phyloP scores from a whole-genome alignment of 2,797 vertebrate genomes.

The Pempheris klunzingeri region DNA sequence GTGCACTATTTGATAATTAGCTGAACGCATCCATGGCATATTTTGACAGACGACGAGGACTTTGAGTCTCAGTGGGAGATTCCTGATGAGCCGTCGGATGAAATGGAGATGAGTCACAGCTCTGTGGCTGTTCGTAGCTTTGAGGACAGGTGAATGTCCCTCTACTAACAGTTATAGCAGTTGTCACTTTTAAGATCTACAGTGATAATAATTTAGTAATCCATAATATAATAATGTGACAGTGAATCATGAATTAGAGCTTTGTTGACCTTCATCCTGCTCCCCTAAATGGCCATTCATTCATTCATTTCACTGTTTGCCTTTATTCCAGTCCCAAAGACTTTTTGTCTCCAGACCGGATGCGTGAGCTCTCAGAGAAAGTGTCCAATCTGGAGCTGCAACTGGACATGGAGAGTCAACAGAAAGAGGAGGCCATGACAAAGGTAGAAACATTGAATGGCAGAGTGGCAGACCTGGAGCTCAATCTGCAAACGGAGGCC shows the following conservation, averaged over 20 bases:
- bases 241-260: not conserved
- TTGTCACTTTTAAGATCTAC: not conserved
- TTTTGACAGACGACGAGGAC: conserved; percentile 76
- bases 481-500: conserved; percentile 63
- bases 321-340: conserved; percentile 50
- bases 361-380: conserved; percentile 62
- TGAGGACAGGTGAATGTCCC: conserved; percentile 72
- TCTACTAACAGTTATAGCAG: not conserved
- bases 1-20: not conserved
- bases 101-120: conserved; percentile 73
- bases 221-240: not conserved
- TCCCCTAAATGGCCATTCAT: not conserved
- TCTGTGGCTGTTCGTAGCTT: conserved; percentile 71
- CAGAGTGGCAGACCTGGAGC: conserved; percentile 59
- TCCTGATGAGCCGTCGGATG: conserved; percentile 68
- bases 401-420: conserved; percentile 64
- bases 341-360: conserved; percentile 32
- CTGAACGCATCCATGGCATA: not conserved
- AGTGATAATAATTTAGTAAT: no score
- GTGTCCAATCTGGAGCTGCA: conserved; percentile 73
- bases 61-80: conserved; percentile 77
- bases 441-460: conserved; percentile 13
- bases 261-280: not conserved
- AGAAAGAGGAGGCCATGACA: conserved; percentile 62
- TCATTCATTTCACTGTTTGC: not conserved